These are phyloP conservation scores for Copidosoma aretas DNA, from an alignment of 2,888 invertebrate species.

Conservation along the genomic window DNA sequence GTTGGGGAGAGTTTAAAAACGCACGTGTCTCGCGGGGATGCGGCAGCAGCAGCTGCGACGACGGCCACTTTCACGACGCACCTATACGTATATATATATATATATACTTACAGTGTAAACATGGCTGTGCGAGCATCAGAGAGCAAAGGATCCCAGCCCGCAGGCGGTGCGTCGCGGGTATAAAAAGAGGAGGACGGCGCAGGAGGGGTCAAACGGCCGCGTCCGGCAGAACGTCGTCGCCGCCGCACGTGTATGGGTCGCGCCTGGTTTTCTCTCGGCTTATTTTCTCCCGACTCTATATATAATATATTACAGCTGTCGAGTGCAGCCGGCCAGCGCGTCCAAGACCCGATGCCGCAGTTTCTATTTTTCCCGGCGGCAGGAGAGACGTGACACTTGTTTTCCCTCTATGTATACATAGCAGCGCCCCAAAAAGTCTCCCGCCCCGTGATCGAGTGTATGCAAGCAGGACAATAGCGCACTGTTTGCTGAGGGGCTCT, in stretches of 20 bases:
- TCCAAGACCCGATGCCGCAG: neutral
- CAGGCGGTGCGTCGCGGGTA: too few relatives aligned
- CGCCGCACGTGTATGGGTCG: neutral
- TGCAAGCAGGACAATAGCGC: neutral
- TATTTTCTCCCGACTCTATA: too few relatives aligned
- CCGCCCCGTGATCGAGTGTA: neutral
- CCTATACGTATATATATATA: neutral
- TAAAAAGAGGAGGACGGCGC: neutral
- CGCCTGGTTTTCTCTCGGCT: conserved; percentile 31
- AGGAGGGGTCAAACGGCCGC: neutral
- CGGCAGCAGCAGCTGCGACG: neutral
- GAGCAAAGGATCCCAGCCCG: too few relatives aligned
- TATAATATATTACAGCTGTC: too few relatives aligned
- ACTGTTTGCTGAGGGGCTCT: neutral
- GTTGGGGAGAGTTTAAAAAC: conserved; percentile 44
- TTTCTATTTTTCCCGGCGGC: conserved; percentile 27
- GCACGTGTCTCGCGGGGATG: conserved; percentile 33
- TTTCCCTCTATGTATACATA: neutral
- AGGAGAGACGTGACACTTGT: conserved; percentile 27
- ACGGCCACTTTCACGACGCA: conserved; percentile 23
- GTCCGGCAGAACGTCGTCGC: neutral
- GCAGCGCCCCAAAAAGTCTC: neutral
- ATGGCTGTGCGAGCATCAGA: too few relatives aligned
- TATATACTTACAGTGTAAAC: too few relatives aligned
- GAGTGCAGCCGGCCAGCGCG: neutral